Conservation (phyloP, 2,113 vertebrate species). For the Phyllostomus hastatus region DNA sequence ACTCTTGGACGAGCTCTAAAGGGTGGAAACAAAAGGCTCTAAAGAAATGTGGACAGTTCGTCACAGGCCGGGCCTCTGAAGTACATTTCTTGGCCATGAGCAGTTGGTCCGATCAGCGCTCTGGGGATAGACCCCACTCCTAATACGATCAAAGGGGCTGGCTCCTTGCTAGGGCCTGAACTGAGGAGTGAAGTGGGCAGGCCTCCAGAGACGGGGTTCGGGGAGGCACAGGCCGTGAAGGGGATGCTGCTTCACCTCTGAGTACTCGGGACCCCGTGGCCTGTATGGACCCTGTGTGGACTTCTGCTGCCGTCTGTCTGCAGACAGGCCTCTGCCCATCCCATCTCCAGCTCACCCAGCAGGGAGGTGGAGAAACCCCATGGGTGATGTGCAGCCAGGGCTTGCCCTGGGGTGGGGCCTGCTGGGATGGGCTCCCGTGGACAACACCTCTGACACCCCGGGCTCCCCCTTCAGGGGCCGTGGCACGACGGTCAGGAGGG, state of each 20-base stretch:
- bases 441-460: neutral
- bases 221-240: neutral
- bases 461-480: neutral
- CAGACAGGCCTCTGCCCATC: neutral
- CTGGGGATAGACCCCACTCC: neutral
- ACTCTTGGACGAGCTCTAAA: neutral
- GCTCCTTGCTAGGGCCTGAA: neutral
- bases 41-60: neutral
- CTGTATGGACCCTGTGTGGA: neutral
- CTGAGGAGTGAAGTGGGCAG: neutral
- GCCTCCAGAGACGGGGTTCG: neutral
- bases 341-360: neutral
- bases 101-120: neutral
- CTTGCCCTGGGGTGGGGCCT: neutral
- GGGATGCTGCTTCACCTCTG: neutral
- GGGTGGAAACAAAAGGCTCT: neutral
- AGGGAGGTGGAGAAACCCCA: neutral
- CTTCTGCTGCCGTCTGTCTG: neutral
- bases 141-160: accelerated
- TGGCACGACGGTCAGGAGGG: accelerated
- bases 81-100: neutral
- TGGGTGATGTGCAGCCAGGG: neutral
- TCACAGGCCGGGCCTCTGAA: neutral
- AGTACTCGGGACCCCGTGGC: neutral
- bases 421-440: neutral